Evolutionary conservation across 2,797 vertebrate species (phyloP).

Genomic region (Cirrhinus mrigala): DNA sequence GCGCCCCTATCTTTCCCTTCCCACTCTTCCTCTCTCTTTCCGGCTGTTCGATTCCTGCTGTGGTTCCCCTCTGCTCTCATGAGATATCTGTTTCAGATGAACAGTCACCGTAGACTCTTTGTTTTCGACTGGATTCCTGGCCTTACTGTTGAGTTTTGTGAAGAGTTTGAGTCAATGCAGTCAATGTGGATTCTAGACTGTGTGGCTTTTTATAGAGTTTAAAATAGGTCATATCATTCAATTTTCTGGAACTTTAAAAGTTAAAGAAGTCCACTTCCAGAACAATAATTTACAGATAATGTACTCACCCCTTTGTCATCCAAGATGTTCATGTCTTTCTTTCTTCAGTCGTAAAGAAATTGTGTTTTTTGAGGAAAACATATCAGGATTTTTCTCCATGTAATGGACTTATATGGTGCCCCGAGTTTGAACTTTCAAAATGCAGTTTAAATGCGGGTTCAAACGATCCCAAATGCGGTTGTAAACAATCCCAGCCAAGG

Average conservation of each 20-base stretch:
- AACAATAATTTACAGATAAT: too few relatives aligned
- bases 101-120: conserved; percentile 18
- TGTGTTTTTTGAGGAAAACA: too few relatives aligned
- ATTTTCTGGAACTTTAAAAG: background rate
- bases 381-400: too few relatives aligned
- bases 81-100: conserved; percentile 41
- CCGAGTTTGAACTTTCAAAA: too few relatives aligned
- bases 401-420: too few relatives aligned
- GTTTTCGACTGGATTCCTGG: conserved; percentile 14
- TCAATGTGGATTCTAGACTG: conserved; percentile 17
- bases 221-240: background rate
- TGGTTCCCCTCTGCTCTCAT: conserved; percentile 24
- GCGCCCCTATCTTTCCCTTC: conserved; percentile 1
- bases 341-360: too few relatives aligned
- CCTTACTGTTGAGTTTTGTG: background rate
- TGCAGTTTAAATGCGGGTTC: too few relatives aligned
- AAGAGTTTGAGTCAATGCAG: background rate
- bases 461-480: too few relatives aligned
- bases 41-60: conserved; percentile 39
- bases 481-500: too few relatives aligned
- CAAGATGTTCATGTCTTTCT: too few relatives aligned
- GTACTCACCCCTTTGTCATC: too few relatives aligned
- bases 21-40: conserved; percentile 17
- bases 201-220: background rate
- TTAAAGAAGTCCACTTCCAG: too few relatives aligned